phyloP scores from a whole-genome alignment of 2,113 vertebrate genomes.

The Synchiropus splendidus region DNA sequence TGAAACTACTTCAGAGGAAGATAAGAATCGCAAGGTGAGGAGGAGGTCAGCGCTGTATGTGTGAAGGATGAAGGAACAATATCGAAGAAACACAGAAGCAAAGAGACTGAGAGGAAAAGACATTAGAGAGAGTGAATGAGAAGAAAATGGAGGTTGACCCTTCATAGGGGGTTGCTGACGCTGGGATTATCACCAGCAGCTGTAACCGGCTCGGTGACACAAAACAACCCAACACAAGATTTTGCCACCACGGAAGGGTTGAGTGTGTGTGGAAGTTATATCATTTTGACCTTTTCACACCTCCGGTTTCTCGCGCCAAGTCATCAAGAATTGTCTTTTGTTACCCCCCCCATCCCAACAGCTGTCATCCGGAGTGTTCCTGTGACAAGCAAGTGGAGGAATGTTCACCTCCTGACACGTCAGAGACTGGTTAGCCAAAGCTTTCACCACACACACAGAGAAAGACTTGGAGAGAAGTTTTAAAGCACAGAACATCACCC shows the following conservation, averaged over 20 bases:
- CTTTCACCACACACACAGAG: too few relatives aligned
- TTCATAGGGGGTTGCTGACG: slow-evolving; percentile 24
- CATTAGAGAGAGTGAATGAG: slow-evolving; percentile 9
- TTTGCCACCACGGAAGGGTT: slow-evolving; percentile 13
- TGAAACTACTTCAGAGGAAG: slow-evolving; percentile 8
- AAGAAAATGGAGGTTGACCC: slow-evolving; percentile 29
- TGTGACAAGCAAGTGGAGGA: too few relatives aligned
- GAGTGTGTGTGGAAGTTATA: not conserved
- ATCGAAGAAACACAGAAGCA: slow-evolving; percentile 2
- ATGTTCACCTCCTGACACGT: too few relatives aligned
- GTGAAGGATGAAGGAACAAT: slow-evolving; percentile 6
- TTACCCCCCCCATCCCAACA: too few relatives aligned
- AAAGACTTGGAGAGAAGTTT: too few relatives aligned
- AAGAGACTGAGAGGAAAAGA: slow-evolving; percentile 4
- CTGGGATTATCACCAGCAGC: slow-evolving; percentile 38
- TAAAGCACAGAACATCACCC: too few relatives aligned
- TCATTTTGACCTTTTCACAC: slow-evolving; percentile 29
- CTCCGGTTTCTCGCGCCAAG: not conserved
- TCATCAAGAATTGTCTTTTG: too few relatives aligned
- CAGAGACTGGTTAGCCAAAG: too few relatives aligned
- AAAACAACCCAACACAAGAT: slow-evolving; percentile 14
- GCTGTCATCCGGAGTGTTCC: too few relatives aligned
- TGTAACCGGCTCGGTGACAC: slow-evolving; percentile 27
- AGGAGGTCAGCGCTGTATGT: slow-evolving; percentile 19
- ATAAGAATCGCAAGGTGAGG: slow-evolving; percentile 4